A percentile compares a stretch with the other conserved stretches of the same genome.
phyloP scores from a whole-genome alignment of 2,113 vertebrate species.

The Mormoops blainvillei region DNA sequence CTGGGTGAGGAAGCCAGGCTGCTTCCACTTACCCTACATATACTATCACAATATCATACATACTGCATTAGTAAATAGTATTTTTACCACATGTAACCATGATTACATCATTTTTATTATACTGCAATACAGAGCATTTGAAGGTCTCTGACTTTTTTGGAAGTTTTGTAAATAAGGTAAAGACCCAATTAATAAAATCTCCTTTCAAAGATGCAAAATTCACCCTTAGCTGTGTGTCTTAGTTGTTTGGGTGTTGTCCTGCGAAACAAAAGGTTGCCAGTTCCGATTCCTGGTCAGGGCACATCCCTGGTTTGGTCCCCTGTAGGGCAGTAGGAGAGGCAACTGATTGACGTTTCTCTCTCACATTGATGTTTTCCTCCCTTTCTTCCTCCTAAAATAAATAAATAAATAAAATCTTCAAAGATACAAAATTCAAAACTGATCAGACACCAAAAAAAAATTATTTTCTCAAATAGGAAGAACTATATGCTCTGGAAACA shows the following conservation, averaged over 20 bases:
- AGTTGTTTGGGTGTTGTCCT: no score
- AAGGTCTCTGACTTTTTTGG: not conserved
- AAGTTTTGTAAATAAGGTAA: not conserved
- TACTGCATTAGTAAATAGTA: conserved; percentile 73
- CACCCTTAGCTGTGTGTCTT: no score
- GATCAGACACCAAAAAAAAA: not conserved
- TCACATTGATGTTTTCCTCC: no score
- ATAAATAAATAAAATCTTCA: not conserved
- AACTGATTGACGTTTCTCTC: no score
- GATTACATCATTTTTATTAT: conserved; percentile 74
- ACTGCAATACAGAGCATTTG: conserved; percentile 57
- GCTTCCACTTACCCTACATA: no score
- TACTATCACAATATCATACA: conserved; percentile 66
- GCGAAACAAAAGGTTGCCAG: no score
- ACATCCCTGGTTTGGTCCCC: no score
- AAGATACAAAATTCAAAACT: not conserved
- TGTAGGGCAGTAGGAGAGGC: no score
- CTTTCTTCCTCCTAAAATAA: no score
- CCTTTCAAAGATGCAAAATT: not conserved
- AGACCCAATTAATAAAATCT: not conserved
- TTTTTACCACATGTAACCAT: conserved; percentile 65
- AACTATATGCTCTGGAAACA: not conserved
- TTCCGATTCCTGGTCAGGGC: no score
- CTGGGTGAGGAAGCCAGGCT: no score
- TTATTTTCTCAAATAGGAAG: not conserved